Base-by-base conservation (phyloP, 2,113 vertebrate species). In the Pavo muticus region DNA sequence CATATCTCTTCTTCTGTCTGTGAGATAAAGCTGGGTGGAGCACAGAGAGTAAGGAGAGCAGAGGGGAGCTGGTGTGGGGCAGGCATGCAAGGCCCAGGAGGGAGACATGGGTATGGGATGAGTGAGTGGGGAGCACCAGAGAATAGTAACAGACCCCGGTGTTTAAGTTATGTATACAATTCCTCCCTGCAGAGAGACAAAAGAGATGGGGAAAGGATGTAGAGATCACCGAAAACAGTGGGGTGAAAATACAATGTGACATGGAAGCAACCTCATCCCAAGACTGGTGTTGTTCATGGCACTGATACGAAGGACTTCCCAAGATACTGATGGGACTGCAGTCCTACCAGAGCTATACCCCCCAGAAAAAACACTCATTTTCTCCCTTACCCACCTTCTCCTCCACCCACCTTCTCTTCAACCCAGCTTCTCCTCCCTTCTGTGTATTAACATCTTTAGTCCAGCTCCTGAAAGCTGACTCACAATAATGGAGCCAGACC, bases 11-110 rank as follows among this genome's bases (percentile, higher is more conserved):
- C 2, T 2, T 37, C 59, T 74, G 59, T 47, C 73, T 80, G 5
- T 10, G 6, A 91, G 75, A 79, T 56, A 91, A 82, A 79, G 61
- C 42, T 93, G 91, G 96, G 90, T 83, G 95, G 84, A 86, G 71
- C 32, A 17, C 50, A 10, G 59, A 27, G 29, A 91, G 25, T 35
- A 67, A 91, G 40, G 30, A 47, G 37, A 87, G 24, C 27, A 87
- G 84, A 87, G n/a, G 70, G 59, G 63, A 91, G 17, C 30, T 84
- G 57, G 63, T 1, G 19, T 64, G 60, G 32, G 57, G 13, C 10
- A 44, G 18, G 8, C 0, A 0, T 30, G n/a, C 61, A 42, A 63
- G 21, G 40, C 9, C 27, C 61, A 78, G 37, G 9, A 80, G 65
- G 32, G 42, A 71, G 72, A 69, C 10, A 27, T 11, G 3, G 10